Evolutionary conservation across 2,888 invertebrate species (phyloP).

Genomic region (Polymixis flavicincta): DNA sequence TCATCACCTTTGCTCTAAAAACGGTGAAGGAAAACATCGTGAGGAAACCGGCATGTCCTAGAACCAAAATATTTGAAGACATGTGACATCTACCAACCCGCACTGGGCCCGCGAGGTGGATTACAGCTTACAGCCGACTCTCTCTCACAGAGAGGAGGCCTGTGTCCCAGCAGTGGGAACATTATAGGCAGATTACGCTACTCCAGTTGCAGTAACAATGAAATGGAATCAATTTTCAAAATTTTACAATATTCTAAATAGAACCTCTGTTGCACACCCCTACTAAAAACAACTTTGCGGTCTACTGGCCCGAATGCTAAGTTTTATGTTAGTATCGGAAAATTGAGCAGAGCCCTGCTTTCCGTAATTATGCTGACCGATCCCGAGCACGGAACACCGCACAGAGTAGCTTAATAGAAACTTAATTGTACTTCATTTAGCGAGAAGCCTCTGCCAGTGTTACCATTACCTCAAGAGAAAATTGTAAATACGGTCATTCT

Average conservation of each 20-base stretch:
- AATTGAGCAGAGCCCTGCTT: slow-evolving; percentile 53
- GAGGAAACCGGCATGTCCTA: no score
- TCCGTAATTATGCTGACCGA: slow-evolving; percentile 46
- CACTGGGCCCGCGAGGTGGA: no score
- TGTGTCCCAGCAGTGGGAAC: no score
- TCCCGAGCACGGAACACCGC: slow-evolving; percentile 21
- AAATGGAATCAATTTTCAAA: neutral
- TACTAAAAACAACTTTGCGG: slow-evolving; percentile 44
- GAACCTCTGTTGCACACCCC: slow-evolving; percentile 23
- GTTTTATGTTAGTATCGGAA: slow-evolving; percentile 63
- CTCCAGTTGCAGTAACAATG: neutral
- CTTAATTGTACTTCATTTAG: slow-evolving; percentile 65
- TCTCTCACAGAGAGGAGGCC: no score
- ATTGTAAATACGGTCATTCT: slow-evolving; percentile 30
- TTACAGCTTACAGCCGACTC: no score
- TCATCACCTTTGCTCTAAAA: no score
- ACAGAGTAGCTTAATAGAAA: slow-evolving; percentile 64
- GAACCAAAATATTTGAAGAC: no score
- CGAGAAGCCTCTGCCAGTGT: slow-evolving; percentile 43
- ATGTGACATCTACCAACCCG: no score
- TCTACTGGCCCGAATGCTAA: slow-evolving; percentile 54
- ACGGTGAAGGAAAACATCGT: no score
- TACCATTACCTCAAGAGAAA: slow-evolving; percentile 40
- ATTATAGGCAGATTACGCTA: no score
- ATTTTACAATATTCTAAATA: neutral